phyloP scores from a whole-genome alignment of 1,140 invertebrate genomes.

The Drosophila prosaltans region DNA sequence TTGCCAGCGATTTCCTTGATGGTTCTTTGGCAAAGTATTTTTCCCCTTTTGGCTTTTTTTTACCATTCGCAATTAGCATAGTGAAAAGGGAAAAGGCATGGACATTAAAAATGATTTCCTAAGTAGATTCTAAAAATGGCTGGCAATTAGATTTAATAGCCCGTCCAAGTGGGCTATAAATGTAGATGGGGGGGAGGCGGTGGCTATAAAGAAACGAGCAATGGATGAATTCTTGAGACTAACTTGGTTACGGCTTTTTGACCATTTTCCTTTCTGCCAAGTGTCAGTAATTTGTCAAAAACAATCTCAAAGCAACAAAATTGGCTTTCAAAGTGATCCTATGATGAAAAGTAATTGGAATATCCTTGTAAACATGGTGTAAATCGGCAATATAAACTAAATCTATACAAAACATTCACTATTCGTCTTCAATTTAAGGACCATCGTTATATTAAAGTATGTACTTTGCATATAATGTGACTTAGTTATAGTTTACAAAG shows the following conservation, averaged over 20 bases:
- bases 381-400: no score
- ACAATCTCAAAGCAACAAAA: constrained; percentile 30
- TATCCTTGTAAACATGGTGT: no score
- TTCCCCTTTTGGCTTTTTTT: constrained; percentile 13
- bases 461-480: no score
- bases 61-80: constrained; percentile 65
- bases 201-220: constrained; percentile 22
- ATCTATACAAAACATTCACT: no score
- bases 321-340: not conserved
- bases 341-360: no score
- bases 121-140: constrained; percentile 78
- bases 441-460: no score
- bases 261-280: constrained; percentile 8
- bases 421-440: no score
- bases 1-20: constrained; percentile 7
- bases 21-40: constrained; percentile 10
- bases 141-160: constrained; percentile 77
- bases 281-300: constrained; percentile 60
- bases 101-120: constrained; percentile 77
- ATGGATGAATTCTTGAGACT: constrained; percentile 27
- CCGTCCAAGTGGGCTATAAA: constrained; percentile 62
- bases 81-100: not conserved
- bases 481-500: no score
- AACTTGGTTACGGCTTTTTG: constrained; percentile 1
- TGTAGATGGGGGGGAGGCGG: not conserved